Conservation (phyloP, 1,140 invertebrate species). For the Mylabris phalerata region DNA sequence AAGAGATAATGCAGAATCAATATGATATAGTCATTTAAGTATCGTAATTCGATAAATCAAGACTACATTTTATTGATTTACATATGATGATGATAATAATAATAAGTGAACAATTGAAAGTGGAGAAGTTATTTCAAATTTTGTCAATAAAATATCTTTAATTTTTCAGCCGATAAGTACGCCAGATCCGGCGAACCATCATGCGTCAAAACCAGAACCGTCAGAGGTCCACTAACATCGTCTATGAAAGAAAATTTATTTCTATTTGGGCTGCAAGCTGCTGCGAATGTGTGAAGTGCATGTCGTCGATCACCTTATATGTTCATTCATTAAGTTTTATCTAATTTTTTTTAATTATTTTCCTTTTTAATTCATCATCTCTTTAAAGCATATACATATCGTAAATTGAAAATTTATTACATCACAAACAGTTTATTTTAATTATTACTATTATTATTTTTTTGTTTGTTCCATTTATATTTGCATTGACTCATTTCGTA, state of each 20-base stretch:
- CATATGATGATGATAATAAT: too few species aligned
- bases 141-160: neutral
- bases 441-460: too few species aligned
- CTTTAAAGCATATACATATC: constrained; percentile 39
- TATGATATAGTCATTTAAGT: too few species aligned
- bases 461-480: constrained; percentile 1
- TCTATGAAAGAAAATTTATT: constrained; percentile 7
- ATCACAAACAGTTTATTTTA: constrained; percentile 23
- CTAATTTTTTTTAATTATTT: too few species aligned
- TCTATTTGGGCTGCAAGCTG: constrained; percentile 10
- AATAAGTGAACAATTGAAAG: too few species aligned
- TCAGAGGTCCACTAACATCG: constrained; percentile 48
- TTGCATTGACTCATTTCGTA: neutral
- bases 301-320: constrained; percentile 16
- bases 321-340: neutral
- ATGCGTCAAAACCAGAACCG: constrained; percentile 53
- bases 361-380: constrained; percentile 28
- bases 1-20: too few species aligned
- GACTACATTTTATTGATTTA: too few species aligned
- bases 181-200: constrained; percentile 57
- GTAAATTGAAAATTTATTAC: constrained; percentile 28
- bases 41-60: neutral
- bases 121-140: too few species aligned
- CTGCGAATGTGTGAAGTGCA: constrained; percentile 16
- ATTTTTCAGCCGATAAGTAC: constrained; percentile 53